phyloP scores from a whole-genome alignment of 1,140 invertebrate species.

The Pseudomyrmex dendroicus region DNA sequence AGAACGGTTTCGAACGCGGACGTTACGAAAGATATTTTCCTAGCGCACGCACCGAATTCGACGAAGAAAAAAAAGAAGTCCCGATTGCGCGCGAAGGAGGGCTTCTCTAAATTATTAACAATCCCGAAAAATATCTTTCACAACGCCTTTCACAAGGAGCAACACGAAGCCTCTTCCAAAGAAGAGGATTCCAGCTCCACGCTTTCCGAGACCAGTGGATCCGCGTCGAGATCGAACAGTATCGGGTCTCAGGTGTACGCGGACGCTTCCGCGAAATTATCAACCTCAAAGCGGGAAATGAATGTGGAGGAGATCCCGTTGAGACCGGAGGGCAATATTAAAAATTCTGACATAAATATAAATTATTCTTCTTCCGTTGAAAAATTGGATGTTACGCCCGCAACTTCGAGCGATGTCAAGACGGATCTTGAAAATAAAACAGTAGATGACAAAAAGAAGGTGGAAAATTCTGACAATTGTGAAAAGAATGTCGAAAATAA shows the following conservation, averaged over 20 bases:
- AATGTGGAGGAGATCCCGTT: constrained; percentile 20
- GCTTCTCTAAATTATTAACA: constrained; percentile 79
- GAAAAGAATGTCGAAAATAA: not conserved
- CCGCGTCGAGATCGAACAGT: constrained; percentile 76
- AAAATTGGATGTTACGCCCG: not conserved
- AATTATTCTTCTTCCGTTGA: not conserved
- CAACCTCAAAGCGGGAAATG: constrained; percentile 2
- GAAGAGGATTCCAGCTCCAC: constrained; percentile 61
- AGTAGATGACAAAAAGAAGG: not conserved
- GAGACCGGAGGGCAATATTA: constrained; percentile 16
- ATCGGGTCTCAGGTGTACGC: constrained; percentile 62
- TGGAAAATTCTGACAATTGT: not conserved
- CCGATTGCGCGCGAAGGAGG: constrained; percentile 73
- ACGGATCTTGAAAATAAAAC: not conserved
- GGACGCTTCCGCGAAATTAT: constrained; percentile 39
- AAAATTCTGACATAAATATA: not conserved
- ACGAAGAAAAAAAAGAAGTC: constrained; percentile 64
- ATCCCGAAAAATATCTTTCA: constrained; percentile 82
- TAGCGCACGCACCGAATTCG: constrained; percentile 58
- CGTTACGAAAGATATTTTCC: constrained; percentile 70
- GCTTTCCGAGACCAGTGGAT: constrained; percentile 52
- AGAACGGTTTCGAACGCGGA: constrained; percentile 76
- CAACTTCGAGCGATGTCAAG: not conserved
- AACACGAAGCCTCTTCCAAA: constrained; percentile 49
- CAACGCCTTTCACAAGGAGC: constrained; percentile 79